These are phyloP conservation scores for Rhinoptilus africanus DNA, from an alignment of 2,113 vertebrate species.

Conservation along the genomic window DNA sequence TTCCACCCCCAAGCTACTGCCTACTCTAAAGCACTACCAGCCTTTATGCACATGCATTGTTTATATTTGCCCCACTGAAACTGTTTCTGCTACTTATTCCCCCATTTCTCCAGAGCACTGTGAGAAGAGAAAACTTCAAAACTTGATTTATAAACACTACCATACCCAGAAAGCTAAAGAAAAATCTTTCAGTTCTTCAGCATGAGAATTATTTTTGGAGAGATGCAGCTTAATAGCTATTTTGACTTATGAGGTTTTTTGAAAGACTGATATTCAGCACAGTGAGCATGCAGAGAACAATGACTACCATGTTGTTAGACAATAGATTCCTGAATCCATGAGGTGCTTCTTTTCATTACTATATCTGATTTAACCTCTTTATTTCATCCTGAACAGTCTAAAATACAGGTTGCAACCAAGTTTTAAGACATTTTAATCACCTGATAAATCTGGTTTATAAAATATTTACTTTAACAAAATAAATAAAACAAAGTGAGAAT, in stretches of 20 bases:
- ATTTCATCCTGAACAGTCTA: background rate
- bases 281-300: background rate
- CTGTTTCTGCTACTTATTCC: background rate
- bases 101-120: background rate
- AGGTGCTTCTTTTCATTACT: background rate
- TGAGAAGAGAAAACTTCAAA: background rate
- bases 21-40: background rate
- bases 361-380: background rate
- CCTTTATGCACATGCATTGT: background rate
- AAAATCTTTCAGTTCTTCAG: background rate
- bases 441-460: background rate
- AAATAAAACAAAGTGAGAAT: background rate
- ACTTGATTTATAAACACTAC: background rate
- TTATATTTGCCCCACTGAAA: background rate
- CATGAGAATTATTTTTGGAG: background rate
- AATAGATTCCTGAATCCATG: background rate
- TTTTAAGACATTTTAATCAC: background rate
- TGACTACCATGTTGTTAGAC: background rate
- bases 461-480: background rate
- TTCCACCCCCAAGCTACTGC: background rate
- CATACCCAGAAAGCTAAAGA: background rate
- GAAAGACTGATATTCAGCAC: background rate
- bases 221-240: background rate
- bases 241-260: background rate
- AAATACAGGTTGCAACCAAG: background rate